phyloP scores from a whole-genome alignment of 2,113 vertebrate species.

The Pantherophis guttatus region DNA sequence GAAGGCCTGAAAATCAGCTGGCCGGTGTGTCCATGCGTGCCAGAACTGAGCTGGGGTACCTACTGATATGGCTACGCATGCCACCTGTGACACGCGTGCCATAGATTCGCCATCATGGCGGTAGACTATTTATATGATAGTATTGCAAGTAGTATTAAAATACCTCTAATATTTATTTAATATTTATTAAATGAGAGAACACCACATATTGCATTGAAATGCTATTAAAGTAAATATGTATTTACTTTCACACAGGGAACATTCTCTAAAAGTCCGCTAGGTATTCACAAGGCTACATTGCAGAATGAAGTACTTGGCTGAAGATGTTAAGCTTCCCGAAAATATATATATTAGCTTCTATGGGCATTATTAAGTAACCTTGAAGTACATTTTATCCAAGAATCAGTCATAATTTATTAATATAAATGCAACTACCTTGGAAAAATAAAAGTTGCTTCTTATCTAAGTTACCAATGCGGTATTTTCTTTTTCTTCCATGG shows the following conservation, averaged over 20 bases:
- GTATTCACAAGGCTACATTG: background rate
- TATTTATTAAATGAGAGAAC: background rate
- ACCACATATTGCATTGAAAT: background rate
- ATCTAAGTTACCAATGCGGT: constrained; percentile 45
- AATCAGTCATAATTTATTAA: background rate
- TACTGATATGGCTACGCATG: too few relatives aligned
- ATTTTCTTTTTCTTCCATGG: constrained; percentile 49
- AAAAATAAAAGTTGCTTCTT: constrained; percentile 18
- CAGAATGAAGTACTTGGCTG: background rate
- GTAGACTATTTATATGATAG: background rate
- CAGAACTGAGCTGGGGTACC: too few relatives aligned
- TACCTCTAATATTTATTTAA: background rate
- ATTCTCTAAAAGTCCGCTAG: background rate
- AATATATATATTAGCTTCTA: background rate
- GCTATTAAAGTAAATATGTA: background rate
- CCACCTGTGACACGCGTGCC: too few relatives aligned
- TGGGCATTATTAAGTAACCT: background rate
- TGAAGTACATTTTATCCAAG: background rate
- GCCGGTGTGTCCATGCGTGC: too few relatives aligned
- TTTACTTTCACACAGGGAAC: background rate
- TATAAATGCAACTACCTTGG: background rate
- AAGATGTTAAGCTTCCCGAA: background rate
- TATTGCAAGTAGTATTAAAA: background rate
- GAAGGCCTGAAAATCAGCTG: too few relatives aligned
- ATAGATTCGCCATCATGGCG: too few relatives aligned